Conservation (phyloP, 2,797 vertebrate genomes). For the Ptychobarbus kaznakovi region DNA sequence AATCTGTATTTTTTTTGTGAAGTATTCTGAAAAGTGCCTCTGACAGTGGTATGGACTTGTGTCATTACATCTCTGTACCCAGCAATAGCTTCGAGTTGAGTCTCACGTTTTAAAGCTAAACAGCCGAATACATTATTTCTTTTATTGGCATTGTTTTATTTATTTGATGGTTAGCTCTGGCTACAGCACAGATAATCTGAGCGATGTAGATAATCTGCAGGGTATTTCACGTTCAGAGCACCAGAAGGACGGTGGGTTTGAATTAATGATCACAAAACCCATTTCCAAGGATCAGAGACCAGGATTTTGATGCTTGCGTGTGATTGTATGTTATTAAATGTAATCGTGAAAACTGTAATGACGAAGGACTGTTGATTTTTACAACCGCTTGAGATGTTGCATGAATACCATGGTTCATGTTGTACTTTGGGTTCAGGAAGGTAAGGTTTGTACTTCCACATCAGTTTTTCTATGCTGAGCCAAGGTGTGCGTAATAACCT, state of each 20-base stretch:
- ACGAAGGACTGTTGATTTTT: constrained; percentile 30
- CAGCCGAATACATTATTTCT: constrained; percentile 9
- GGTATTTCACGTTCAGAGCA: constrained; percentile 19
- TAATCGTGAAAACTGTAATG: constrained; percentile 14
- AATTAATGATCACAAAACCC: constrained; percentile 9
- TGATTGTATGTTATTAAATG: not conserved
- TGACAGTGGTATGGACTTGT: constrained; percentile 14
- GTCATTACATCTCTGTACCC: constrained; percentile 15
- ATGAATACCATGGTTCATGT: constrained; percentile 26
- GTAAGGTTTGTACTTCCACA: constrained; percentile 6
- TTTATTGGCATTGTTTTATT: constrained; percentile 55
- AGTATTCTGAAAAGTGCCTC: constrained; percentile 37
- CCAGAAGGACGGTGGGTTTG: constrained; percentile 3
- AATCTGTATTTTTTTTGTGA: not conserved
- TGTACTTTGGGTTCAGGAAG: constrained; percentile 4
- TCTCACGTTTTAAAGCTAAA: constrained; percentile 10
- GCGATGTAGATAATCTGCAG: constrained; percentile 44
- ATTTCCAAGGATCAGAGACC: constrained; percentile 23
- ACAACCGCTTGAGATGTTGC: constrained; percentile 26
- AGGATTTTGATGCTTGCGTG: constrained; percentile 13
- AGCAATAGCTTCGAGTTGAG: constrained; percentile 50
- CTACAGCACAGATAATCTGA: constrained; percentile 43
- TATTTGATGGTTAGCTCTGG: constrained; percentile 29
- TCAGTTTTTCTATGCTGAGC: constrained; percentile 23
- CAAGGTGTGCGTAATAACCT: not conserved